Base-by-base conservation (phyloP, 2,888 invertebrate species). In the Cataglyphis rosenhaueri region DNA sequence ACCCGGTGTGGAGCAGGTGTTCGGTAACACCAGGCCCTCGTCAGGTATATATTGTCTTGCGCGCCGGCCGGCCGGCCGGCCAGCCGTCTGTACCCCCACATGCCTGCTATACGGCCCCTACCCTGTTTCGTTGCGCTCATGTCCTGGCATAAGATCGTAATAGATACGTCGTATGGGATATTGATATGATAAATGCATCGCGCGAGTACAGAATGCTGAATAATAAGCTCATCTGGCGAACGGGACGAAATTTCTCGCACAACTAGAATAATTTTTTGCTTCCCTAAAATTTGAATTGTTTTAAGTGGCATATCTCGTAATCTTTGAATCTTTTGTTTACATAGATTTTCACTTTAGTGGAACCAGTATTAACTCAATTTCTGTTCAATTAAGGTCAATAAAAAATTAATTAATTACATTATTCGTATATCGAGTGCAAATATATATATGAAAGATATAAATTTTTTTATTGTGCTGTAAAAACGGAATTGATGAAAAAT, bases 1-100 rank as follows among this genome's bases (percentile, higher is more conserved):
- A 82, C 88, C 90, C 88, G 87, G 84, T 85, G 87, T 84, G 86
- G 91, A 92, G 93, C 93, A 94, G 94, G 94, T 94, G 94, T 94
- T 92, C 91, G 87, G 86, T 86, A 90, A 91, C 92, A 92, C 92
- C 92, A 91, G 92, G 92, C 93, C 68, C 91, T 90, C 90, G 70
- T 44, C 92, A 91, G 92, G 91, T 92, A 92, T 91, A 89, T 87
- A 84, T 76, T 76, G 81, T 82, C 44, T 76, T 62, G 62, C 78
- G 68, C 66, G 65, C 74, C 48, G 52, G 52, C 35, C 35, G 35
- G 29, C 29, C 21, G 21, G 21, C 21, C 21, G 21, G 21, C 21
- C 21, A 0, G 21, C 21, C 29, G 64, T 29, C 35, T 64, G 64
- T 57, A 85, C 82, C 78, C 82, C 65, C 65, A 65, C 65, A 71